phyloP scores from a whole-genome alignment of 2,888 invertebrate genomes.

The Watsonalla cultraria region DNA sequence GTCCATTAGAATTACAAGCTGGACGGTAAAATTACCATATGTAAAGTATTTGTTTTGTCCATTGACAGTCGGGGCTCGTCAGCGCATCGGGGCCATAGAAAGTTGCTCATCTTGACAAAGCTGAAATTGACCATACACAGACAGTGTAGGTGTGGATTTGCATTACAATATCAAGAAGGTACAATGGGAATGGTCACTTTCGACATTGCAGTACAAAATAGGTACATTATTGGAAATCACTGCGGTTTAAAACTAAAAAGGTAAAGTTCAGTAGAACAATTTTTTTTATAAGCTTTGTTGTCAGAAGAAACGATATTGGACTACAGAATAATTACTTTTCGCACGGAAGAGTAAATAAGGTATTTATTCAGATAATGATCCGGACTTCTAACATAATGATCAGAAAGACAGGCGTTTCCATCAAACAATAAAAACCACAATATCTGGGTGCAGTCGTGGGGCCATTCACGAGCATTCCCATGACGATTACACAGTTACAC shows the following conservation, averaged over 20 bases:
- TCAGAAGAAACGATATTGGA: not conserved
- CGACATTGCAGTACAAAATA: slow-evolving; percentile 29
- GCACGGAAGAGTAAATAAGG: not conserved
- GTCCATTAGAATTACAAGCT: slow-evolving; percentile 27
- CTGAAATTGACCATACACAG: slow-evolving; percentile 58
- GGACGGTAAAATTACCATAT: slow-evolving; percentile 50
- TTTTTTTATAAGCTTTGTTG: not conserved
- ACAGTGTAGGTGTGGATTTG: slow-evolving; percentile 50
- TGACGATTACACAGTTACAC: slow-evolving; percentile 54
- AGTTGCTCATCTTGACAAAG: slow-evolving; percentile 61
- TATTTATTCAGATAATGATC: not conserved
- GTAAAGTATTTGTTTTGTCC: slow-evolving; percentile 46
- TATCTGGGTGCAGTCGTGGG: slow-evolving; percentile 27
- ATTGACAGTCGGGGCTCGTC: slow-evolving; percentile 52
- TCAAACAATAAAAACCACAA: slow-evolving; percentile 29
- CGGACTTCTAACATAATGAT: slow-evolving; percentile 1
- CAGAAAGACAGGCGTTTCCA: slow-evolving; percentile 14
- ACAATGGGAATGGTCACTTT: slow-evolving; percentile 39
- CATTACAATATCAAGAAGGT: slow-evolving; percentile 52
- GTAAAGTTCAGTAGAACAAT: not conserved
- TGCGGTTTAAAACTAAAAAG: slow-evolving; percentile 20
- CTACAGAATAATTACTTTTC: too few relatives aligned
- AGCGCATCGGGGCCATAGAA: slow-evolving; percentile 60
- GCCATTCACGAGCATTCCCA: slow-evolving; percentile 45
- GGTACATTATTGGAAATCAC: slow-evolving; percentile 19